Percentiles rank a stretch among this genome's conserved stretches.
Conservation (phyloP, 2,113 vertebrate species). For the Channa argus region DNA sequence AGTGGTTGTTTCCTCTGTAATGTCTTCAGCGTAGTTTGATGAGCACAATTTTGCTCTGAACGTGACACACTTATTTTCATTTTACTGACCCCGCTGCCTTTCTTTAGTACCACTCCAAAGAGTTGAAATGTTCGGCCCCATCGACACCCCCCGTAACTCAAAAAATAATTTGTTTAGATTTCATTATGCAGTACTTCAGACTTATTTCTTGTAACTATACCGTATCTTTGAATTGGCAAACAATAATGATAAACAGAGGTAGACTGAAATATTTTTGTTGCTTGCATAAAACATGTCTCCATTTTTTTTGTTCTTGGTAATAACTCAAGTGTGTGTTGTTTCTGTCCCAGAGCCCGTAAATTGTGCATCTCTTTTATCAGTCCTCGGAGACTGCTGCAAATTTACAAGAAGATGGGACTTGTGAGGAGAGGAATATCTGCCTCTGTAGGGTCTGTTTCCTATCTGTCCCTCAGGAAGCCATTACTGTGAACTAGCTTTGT, state of each 20-base stretch:
- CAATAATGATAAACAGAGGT: conserved; percentile 14
- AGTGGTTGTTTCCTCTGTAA: background rate
- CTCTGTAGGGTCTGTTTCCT: conserved; percentile 53
- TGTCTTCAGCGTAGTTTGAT: conserved; percentile 14
- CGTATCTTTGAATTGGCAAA: conserved; percentile 23
- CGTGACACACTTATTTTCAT: background rate
- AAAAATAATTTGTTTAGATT: conserved; percentile 3
- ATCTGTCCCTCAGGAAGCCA: conserved; percentile 71
- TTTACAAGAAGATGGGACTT: conserved; percentile 65
- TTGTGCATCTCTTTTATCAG: conserved; percentile 68
- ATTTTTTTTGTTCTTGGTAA: conserved; percentile 28
- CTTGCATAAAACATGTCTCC: conserved; percentile 39
- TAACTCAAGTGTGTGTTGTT: conserved; percentile 55
- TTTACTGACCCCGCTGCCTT: conserved; percentile 16
- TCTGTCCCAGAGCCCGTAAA: conserved; percentile 60
- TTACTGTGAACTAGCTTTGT: conserved; percentile 62
- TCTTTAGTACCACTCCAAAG: background rate
- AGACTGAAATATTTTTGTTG: conserved; percentile 4
- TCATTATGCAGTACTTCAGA: background rate
- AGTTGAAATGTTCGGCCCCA: background rate
- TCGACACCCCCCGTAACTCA: background rate
- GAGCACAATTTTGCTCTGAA: conserved; percentile 5
- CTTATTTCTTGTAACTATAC: conserved; percentile 26
- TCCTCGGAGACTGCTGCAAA: conserved; percentile 62
- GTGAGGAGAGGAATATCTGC: conserved; percentile 53